phyloP scores from a whole-genome alignment of 1,140 invertebrate genomes.

The Drosophila punjabiensis region DNA sequence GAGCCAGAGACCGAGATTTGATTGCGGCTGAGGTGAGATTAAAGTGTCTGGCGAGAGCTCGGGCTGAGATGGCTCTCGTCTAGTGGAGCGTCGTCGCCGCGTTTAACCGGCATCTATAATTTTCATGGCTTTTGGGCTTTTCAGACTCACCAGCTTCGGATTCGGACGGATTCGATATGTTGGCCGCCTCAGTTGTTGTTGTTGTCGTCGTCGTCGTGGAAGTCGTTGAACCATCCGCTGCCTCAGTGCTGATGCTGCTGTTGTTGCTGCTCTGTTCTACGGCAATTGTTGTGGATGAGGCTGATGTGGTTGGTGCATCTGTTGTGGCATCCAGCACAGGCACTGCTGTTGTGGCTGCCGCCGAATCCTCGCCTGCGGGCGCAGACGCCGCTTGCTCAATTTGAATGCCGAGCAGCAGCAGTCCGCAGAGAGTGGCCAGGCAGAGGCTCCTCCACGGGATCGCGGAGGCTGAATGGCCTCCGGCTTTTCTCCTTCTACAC shows the following conservation, averaged over 20 bases:
- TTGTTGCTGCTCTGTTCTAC: constrained; percentile 66
- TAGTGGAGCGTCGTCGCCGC: constrained; percentile 38
- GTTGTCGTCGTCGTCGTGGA: constrained; percentile 46
- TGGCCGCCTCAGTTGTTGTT: constrained; percentile 45
- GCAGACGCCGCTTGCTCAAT: constrained; percentile 75
- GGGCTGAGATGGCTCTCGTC: constrained; percentile 43
- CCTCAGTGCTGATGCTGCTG: constrained; percentile 17
- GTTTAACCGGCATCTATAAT: constrained; percentile 64
- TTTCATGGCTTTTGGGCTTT: constrained; percentile 62
- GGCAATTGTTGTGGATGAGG: constrained; percentile 63
- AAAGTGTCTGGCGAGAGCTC: constrained; percentile 65
- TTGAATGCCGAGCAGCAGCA: constrained; percentile 79
- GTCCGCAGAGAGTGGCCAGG: constrained; percentile 66
- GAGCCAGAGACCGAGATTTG: constrained; percentile 50
- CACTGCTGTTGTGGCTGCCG: constrained; percentile 39
- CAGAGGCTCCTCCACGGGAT: constrained; percentile 64
- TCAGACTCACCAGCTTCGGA: constrained; percentile 75
- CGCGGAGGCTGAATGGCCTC: constrained; percentile 37
- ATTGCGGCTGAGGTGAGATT: constrained; percentile 63
- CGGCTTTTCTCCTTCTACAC: constrained; percentile 72
- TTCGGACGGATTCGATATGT: constrained; percentile 71
- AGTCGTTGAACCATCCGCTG: constrained; percentile 78
- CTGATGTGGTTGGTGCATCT: constrained; percentile 47
- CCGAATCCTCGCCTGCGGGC: constrained; percentile 77
- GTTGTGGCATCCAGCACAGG: constrained; percentile 68